Conservation (phyloP, 2,888 invertebrate species). For the Netelia fuscicornis region DNA sequence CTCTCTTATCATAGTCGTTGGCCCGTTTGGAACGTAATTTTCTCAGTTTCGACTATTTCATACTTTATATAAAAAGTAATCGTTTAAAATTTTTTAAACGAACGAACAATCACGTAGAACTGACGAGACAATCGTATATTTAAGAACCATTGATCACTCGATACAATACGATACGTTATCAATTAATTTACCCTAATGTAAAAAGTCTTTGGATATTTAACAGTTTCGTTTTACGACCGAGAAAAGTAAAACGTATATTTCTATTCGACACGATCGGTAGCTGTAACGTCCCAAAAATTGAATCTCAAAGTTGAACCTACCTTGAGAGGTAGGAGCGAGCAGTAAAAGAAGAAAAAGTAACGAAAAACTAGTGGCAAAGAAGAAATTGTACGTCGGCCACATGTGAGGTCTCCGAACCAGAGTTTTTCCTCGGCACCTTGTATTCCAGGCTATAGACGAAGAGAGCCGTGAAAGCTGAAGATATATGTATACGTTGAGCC, state of each 20-base stretch:
- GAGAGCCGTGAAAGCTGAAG: slow-evolving; percentile 8
- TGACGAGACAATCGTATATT: neutral
- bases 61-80: neutral
- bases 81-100: neutral
- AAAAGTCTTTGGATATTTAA: slow-evolving; percentile 1
- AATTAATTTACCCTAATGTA: neutral
- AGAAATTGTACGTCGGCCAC: slow-evolving; percentile 54
- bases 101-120: no score
- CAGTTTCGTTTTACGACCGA: no score
- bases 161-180: neutral
- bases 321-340: neutral
- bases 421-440: slow-evolving; percentile 44
- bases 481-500: no score
- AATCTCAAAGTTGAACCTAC: no score
- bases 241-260: no score
- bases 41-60: slow-evolving; percentile 19
- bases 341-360: slow-evolving; percentile 18
- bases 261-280: no score
- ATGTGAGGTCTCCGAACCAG: slow-evolving; percentile 52
- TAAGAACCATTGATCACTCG: neutral
- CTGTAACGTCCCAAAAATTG: no score
- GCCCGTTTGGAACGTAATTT: slow-evolving; percentile 19
- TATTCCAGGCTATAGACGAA: slow-evolving; percentile 20
- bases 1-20: neutral
- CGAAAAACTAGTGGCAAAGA: slow-evolving; percentile 20